phyloP scores from a whole-genome alignment of 23 tunicate genomes.

The Trididemnum miniatum region DNA sequence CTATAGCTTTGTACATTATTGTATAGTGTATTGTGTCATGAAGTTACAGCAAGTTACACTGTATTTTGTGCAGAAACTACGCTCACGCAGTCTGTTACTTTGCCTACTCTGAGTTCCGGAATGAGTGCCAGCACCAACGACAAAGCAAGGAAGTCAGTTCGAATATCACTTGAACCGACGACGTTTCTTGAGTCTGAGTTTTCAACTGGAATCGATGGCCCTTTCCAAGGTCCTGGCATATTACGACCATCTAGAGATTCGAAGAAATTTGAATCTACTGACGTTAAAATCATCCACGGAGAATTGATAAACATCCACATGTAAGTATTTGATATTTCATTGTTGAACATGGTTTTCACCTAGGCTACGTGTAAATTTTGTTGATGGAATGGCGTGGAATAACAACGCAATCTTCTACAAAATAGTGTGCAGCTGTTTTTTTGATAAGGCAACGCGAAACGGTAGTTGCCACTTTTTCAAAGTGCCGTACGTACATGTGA shows the following conservation, averaged over 20 bases:
- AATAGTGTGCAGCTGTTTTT: no score
- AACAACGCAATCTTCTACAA: no score
- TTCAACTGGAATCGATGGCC: conserved; percentile 26
- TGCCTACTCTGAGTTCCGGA: conserved; percentile 65
- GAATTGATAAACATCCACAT: conserved; percentile 73
- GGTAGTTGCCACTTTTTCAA: no score
- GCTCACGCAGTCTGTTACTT: conserved; percentile 41
- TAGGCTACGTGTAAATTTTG: no score
- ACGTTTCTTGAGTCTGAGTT: conserved; percentile 41
- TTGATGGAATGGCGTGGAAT: no score
- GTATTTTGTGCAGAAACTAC: conserved; percentile 47
- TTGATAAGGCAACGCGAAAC: no score
- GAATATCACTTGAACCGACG: conserved; percentile 61
- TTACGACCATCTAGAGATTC: conserved; percentile 6
- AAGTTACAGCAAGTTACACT: no score
- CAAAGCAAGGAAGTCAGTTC: conserved; percentile 50
- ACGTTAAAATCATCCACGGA: conserved; percentile 70
- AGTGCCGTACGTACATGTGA: no score
- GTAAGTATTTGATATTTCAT: conserved; percentile 17
- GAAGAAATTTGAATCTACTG: conserved; percentile 28
- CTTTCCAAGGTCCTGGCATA: conserved; percentile 45
- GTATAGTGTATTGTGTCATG: no score
- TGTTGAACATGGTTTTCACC: no score
- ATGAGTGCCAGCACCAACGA: conserved; percentile 3
- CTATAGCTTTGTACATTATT: no score